Conservation (phyloP, 2,888 invertebrate species). For the Drosophila limbata region DNA sequence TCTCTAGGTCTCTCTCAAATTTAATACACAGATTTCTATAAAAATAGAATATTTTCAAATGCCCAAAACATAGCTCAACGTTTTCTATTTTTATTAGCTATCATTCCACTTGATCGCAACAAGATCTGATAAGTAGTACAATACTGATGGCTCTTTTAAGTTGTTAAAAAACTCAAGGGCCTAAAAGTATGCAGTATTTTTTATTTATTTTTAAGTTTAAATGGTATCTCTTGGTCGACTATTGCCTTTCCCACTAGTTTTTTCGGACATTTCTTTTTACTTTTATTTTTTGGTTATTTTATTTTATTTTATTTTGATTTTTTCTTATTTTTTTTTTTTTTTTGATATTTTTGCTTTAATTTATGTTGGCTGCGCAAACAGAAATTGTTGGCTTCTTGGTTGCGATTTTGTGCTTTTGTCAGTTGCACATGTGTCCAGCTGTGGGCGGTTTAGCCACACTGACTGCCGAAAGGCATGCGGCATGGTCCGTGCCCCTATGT, state of each 20-base stretch:
- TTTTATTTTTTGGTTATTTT: slow-evolving; percentile 7
- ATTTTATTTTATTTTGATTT: too few species aligned
- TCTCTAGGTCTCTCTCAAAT: too few species aligned
- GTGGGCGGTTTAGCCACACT: slow-evolving; percentile 1
- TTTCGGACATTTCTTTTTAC: slow-evolving; percentile 18
- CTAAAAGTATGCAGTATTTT: background rate
- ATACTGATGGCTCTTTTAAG: too few species aligned
- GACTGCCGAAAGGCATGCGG: background rate
- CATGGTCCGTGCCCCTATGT: too few species aligned
- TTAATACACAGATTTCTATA: too few species aligned
- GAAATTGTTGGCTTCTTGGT: slow-evolving; percentile 37
- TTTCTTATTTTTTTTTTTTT: slow-evolving; percentile 16
- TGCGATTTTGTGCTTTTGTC: slow-evolving; percentile 64
- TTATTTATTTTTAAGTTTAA: background rate
- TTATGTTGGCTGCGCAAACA: slow-evolving; percentile 37
- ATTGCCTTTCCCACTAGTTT: background rate
- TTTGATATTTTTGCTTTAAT: slow-evolving; percentile 19
- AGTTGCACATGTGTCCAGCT: slow-evolving; percentile 71
- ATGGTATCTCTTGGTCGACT: background rate
- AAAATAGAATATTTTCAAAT: too few species aligned
- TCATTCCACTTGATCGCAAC: too few species aligned
- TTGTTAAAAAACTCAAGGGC: too few species aligned
- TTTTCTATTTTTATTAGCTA: too few species aligned
- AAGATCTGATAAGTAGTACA: too few species aligned
- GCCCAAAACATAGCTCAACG: too few species aligned